phyloP scores from a whole-genome alignment of 2,888 invertebrate genomes.

The Mechanitis mazaeus region DNA sequence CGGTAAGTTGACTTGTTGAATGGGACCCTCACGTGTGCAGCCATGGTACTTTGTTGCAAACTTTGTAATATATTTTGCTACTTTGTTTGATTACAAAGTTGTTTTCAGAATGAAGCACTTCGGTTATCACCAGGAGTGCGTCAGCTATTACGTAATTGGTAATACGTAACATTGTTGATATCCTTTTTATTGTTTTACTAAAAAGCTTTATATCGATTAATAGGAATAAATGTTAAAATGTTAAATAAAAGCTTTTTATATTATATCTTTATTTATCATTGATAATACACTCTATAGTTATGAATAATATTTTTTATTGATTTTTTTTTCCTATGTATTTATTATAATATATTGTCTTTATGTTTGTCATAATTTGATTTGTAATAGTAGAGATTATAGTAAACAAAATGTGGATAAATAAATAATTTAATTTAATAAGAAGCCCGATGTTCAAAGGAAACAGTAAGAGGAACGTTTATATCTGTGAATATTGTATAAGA shows the following conservation, averaged over 20 bases:
- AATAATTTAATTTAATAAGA: no score
- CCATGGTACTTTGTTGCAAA: slow-evolving; percentile 53
- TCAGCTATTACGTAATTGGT: slow-evolving; percentile 21
- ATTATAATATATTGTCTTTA: no score
- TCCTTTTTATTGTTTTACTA: background rate
- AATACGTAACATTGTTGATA: slow-evolving; percentile 8
- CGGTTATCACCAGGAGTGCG: slow-evolving; percentile 24
- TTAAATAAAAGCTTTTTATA: background rate
- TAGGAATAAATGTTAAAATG: background rate
- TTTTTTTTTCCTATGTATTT: no score
- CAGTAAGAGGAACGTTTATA: background rate
- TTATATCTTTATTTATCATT: background rate
- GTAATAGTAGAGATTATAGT: no score
- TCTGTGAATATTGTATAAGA: slow-evolving; percentile 10
- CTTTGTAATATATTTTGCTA: slow-evolving; percentile 36
- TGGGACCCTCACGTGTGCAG: slow-evolving; percentile 61
- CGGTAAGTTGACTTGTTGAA: slow-evolving; percentile 68
- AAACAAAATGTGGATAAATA: no score
- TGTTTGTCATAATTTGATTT: no score
- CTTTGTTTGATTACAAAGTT: slow-evolving; percentile 37
- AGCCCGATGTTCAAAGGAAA: background rate
- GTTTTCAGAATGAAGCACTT: slow-evolving; percentile 18
- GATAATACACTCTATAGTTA: no score
- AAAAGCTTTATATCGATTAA: background rate
- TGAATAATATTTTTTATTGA: no score